phyloP scores from a whole-genome alignment of 2,888 invertebrate genomes.

The Coelinius sp. region DNA sequence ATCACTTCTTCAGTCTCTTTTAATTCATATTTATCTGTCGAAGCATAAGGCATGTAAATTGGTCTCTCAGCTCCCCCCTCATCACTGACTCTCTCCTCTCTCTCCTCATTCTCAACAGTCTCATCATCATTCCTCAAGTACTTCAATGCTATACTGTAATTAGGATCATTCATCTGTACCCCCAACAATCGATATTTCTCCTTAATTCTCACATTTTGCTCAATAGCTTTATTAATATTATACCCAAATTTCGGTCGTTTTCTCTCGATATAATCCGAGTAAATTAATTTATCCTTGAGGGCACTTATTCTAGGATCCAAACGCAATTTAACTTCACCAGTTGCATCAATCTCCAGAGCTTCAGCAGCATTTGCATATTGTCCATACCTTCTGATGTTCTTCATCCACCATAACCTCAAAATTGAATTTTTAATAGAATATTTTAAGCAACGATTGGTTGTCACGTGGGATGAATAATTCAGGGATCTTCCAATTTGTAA shows the following conservation, averaged over 20 bases:
- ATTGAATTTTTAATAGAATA: not conserved
- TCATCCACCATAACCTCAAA: conserved; percentile 13
- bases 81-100: not conserved
- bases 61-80: conserved; percentile 34
- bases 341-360: conserved; percentile 27
- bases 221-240: conserved; percentile 45
- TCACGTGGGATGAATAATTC: not conserved
- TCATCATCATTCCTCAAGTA: conserved; percentile 60
- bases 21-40: conserved; percentile 49
- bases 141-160: conserved; percentile 74
- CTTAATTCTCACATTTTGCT: conserved; percentile 46
- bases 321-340: conserved; percentile 35
- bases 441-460: not conserved
- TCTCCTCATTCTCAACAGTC: not conserved
- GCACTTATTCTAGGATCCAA: conserved; percentile 54
- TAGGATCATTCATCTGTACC: conserved; percentile 62
- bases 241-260: conserved; percentile 55
- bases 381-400: not conserved
- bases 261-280: conserved; percentile 67
- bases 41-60: conserved; percentile 62
- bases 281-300: conserved; percentile 65
- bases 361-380: conserved; percentile 22
- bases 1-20: not conserved
- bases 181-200: conserved; percentile 51
- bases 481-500: not conserved